phyloP scores from a whole-genome alignment of 92 coral and sea anemone genomes.

The Chrysogorgia sp. region DNA sequence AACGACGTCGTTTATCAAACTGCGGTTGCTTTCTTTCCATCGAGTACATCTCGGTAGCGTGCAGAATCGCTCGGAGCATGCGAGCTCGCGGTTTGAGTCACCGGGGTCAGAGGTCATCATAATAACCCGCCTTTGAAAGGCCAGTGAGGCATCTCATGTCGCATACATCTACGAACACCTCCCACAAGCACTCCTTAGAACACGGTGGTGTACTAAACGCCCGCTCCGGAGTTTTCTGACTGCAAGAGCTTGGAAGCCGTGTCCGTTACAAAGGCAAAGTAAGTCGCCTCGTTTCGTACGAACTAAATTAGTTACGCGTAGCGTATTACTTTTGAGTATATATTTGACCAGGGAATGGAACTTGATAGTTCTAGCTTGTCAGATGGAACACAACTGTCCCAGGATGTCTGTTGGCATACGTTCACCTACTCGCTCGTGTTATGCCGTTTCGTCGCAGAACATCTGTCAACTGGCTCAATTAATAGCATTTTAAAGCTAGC shows the following conservation, averaged over 20 bases:
- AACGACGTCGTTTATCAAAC: not conserved
- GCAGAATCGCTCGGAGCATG: conserved; percentile 15
- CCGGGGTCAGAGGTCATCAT: conserved; percentile 20
- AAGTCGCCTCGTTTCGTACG: not conserved
- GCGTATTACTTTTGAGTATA: not conserved
- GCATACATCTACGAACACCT: conserved; percentile 7
- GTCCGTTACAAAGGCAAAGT: not conserved
- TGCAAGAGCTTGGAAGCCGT: conserved; percentile 8
- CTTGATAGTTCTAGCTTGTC: not conserved
- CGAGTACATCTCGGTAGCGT: not conserved
- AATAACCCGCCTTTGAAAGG: conserved; percentile 37
- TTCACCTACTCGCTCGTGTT: not conserved
- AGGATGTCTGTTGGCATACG: conserved; percentile 20
- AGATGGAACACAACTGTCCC: not conserved
- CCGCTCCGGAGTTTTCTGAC: conserved; percentile 16
- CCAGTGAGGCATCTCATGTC: conserved; percentile 8
- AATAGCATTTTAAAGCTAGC: not conserved
- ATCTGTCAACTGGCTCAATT: conserved; percentile 29
- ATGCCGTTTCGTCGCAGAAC: not conserved
- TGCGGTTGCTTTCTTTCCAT: not conserved
- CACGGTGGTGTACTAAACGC: not conserved
- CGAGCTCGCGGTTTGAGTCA: too few relatives aligned
- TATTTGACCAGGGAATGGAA: not conserved
- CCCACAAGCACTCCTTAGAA: conserved; percentile 8
- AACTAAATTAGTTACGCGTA: not conserved